Base-by-base conservation (phyloP, 2,113 vertebrate genomes). In the Mugil cephalus region DNA sequence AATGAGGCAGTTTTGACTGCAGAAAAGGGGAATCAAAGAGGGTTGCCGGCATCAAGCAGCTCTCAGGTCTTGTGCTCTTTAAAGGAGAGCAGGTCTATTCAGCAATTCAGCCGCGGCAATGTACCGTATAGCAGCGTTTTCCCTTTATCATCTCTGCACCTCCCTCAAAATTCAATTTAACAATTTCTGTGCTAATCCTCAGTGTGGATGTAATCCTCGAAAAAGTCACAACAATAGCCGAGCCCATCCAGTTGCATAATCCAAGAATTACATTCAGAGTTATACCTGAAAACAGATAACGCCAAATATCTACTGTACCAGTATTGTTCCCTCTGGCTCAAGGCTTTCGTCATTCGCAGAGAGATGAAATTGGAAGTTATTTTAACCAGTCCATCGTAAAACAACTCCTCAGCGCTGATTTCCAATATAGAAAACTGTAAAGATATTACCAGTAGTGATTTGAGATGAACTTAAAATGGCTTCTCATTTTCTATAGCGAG, bases 141-240 rank as follows among this genome's bases (percentile, higher is more conserved):
- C 40, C 35, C 45, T 83, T 84, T 80, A 78, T 83, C 75, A 45
- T 77, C 62, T 61, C 30, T 74, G 46, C 35, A 79, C 74, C 68
- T 54, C 43, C 65, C 63, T 64, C 70, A 80, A 83, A 81, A 89
- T 81, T 84, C 50, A 79, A 77, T 84, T 82, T 62, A 79, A 77
- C 59, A 82, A 77, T 69, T 72, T 80, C 39, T 61, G 13, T 56
- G 7, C 79, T 86, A 87, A 91, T 85, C 85, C 83, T 69, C 55
- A 36, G 30, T 52, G 60, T 74, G 66, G 61, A 79, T 66, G 73
- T 82, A 89, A 91, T 84, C 84, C 80, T 66, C 73, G 47, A 66
- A 82, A 81, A 81, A 74, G 61, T 74, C 43, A n/a, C 67, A 71
- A 79, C 79, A 81, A 80, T 78, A 81, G 80, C 52, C 36, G 53